Percentiles rank a stretch among this genome's conserved stretches.
Evolutionary conservation across 2,888 invertebrate genomes (phyloP).

Genomic region (Protodeltote pygarga): DNA sequence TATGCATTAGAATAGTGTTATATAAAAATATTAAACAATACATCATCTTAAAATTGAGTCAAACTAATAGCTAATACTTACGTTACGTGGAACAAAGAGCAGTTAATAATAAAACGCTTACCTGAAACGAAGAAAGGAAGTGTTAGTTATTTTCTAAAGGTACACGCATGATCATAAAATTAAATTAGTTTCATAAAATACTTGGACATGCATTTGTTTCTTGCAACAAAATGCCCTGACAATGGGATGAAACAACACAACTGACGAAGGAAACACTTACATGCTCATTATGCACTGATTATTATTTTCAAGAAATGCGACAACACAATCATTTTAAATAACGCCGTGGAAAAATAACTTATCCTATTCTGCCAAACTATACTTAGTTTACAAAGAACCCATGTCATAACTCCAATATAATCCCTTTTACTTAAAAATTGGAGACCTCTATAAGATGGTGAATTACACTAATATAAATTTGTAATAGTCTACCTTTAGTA

Average conservation of each 20-base stretch:
- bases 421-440: too few relatives aligned
- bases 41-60: not conserved
- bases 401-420: too few relatives aligned
- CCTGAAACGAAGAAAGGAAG: slow-evolving; percentile 38
- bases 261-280: slow-evolving; percentile 8
- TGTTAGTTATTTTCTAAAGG: slow-evolving; percentile 11
- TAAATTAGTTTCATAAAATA: slow-evolving; percentile 11
- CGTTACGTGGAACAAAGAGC: slow-evolving; percentile 18
- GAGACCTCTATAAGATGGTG: too few relatives aligned
- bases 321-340: too few relatives aligned
- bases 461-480: too few relatives aligned
- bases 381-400: too few relatives aligned
- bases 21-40: slow-evolving; percentile 16
- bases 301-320: too few relatives aligned
- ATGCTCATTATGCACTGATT: too few relatives aligned
- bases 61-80: slow-evolving; percentile 19
- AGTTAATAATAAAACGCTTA: slow-evolving; percentile 24
- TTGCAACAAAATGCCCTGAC: slow-evolving; percentile 12
- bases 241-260: slow-evolving; percentile 15
- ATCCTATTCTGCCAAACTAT: too few relatives aligned
- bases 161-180: slow-evolving; percentile 13
- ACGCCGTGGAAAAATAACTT: too few relatives aligned
- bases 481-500: too few relatives aligned
- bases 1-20: slow-evolving; percentile 16
- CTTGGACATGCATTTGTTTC: not conserved